Conservation (phyloP, 2,797 vertebrate genomes). For the Enteromius anoplus region DNA sequence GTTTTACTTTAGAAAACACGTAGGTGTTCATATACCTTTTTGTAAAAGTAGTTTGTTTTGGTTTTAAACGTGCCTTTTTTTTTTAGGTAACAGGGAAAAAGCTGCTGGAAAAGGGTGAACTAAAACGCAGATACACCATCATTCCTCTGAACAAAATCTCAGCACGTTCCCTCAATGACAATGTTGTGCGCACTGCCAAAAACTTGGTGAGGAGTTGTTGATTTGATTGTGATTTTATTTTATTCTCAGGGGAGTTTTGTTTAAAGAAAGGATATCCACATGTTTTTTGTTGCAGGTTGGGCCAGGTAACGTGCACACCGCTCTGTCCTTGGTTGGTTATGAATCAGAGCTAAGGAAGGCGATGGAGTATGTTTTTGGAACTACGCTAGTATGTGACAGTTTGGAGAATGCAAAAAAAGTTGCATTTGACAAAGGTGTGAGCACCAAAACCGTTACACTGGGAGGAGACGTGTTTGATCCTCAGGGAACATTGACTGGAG, state of each 20-base stretch:
- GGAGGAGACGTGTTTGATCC: slow-evolving; percentile 94
- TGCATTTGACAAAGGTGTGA: slow-evolving; percentile 91
- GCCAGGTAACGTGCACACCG: slow-evolving; percentile 79
- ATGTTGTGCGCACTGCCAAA: slow-evolving; percentile 80
- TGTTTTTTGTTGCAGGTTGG: slow-evolving; percentile 79
- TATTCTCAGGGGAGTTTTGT: background rate
- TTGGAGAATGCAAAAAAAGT: slow-evolving; percentile 93
- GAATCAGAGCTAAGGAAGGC: slow-evolving; percentile 89
- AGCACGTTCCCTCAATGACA: slow-evolving; percentile 77
- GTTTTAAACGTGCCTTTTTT: background rate
- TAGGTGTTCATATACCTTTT: background rate
- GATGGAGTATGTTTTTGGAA: slow-evolving; percentile 96
- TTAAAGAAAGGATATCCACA: background rate
- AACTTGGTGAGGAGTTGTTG: slow-evolving; percentile 79
- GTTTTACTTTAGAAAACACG: background rate
- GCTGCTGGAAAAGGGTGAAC: slow-evolving; percentile 90
- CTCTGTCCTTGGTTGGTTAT: slow-evolving; percentile 86
- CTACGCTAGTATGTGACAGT: slow-evolving; percentile 87
- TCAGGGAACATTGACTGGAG: slow-evolving; percentile 95
- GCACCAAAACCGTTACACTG: slow-evolving; percentile 89
- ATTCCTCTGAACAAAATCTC: slow-evolving; percentile 98
- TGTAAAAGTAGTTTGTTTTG: background rate
- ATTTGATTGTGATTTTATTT: background rate
- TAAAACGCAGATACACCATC: slow-evolving; percentile 90
- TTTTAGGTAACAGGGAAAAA: slow-evolving; percentile 91